Evolutionary conservation across 1,140 invertebrate species (phyloP), one percentile per base, ranked within the genome.

Genomic region (Tachypleus tridentatus): DNA sequence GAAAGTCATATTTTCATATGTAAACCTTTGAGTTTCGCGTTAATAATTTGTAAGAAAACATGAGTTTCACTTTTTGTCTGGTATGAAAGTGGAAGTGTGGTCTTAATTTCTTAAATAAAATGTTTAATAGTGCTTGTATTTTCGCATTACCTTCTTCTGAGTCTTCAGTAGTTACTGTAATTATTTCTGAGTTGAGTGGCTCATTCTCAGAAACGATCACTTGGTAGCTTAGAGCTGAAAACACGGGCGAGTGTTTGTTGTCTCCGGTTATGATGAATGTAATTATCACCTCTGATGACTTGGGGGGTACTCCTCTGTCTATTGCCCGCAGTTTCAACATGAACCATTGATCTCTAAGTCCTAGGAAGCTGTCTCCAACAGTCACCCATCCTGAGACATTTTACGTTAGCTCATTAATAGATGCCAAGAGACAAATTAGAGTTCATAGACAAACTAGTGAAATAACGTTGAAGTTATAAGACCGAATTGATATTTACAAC

Each of bases 141-240:
- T 29, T 29, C 2, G 29, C 29, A 4, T 62, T 69, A 68, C 70
- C 87, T 67, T 82, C 78, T 73, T 97, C 93, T 53, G 80, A 79
- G 76, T 98, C 95, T 3, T 82, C 84, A 4, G 94, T 94, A 60
- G 80, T 86, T 0, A 97, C 85, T 7, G 85, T 90, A 0, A 92
- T 75, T 66, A 98, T 91, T 4, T 86, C 86, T 0, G 87, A 86
- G 4, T 90, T 89, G 0, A 93, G 76, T 0, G 88, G 86, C 73
- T 93, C 89, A 76, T 93, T 93, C 80, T 97, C 93, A 3, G 88
- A 87, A 3, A 98, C 87, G 64, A 89, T 87, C 0, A 91, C 89
- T 79, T 93, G 88, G 75, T 93, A 93, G 71, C 87, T 90, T 0
- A 86, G 76, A 1, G 88, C 86, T 4, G 84, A 87, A 73, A 97